These are phyloP conservation scores for Temnothorax unifasciatus DNA, from an alignment of 2,888 invertebrate genomes.

Conservation along the genomic window DNA sequence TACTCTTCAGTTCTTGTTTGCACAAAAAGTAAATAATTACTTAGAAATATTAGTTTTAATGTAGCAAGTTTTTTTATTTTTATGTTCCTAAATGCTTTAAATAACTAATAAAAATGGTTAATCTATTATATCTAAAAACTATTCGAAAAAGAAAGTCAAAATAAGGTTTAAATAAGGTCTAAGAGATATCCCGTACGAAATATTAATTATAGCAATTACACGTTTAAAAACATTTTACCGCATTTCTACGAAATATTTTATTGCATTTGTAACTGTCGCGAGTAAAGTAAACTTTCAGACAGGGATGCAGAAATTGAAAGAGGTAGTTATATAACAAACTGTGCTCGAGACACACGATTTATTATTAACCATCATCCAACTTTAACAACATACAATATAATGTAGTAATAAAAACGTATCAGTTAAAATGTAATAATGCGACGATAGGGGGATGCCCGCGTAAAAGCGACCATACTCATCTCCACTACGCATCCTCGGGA, in stretches of 20 bases:
- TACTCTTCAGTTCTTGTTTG: too few relatives aligned
- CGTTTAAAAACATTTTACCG: too few relatives aligned
- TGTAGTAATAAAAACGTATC: conserved; percentile 84
- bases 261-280: background rate
- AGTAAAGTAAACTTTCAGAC: conserved; percentile 19
- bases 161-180: too few relatives aligned
- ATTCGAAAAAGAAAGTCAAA: too few relatives aligned
- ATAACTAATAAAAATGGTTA: too few relatives aligned
- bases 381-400: conserved; percentile 86
- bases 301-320: conserved; percentile 59
- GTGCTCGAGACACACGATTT: conserved; percentile 75
- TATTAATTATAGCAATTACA: too few relatives aligned
- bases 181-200: too few relatives aligned
- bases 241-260: background rate
- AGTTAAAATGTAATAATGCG: conserved; percentile 83
- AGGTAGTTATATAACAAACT: conserved; percentile 75
- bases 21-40: too few relatives aligned
- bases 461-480: conserved; percentile 70
- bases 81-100: too few relatives aligned
- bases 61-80: too few relatives aligned
- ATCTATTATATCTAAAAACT: too few relatives aligned
- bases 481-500: conserved; percentile 70
- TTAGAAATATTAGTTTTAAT: too few relatives aligned
- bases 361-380: conserved; percentile 85
- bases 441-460: conserved; percentile 76